Evolutionary conservation across 2,888 invertebrate genomes (phyloP), one percentile per base, ranked within the genome.

Genomic region (Microctonus hyperodae): DNA sequence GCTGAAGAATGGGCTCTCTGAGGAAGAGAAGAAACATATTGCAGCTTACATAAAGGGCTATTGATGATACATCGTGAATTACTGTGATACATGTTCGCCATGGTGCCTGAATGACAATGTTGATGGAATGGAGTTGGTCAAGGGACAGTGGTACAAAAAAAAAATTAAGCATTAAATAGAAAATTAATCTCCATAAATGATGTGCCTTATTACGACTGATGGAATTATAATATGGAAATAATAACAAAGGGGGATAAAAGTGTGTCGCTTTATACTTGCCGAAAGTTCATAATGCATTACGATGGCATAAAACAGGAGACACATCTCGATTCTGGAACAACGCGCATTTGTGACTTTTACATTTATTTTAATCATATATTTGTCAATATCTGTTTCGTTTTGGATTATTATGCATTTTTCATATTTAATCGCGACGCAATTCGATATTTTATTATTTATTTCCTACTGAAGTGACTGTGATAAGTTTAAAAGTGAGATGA

Each of bases 1-100:
- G 71, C 85, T 93, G 78, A 92, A 92, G 82, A 92, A 91, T 84
- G 93, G 93, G 74, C 87, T 94, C 76, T 91, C 91, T 71, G 92
- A 92, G 80, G 93, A 93, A 84, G 93, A 93, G 84, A 90, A 92
- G 84, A 91, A 90, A 83, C 90, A 91, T 83, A 88, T 92, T 76
- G 90, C 91, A 77, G 89, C 91, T 73, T 88, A 90, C 85, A 91
- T 91, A 80, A 90, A 91, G 85, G 90, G 90, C 80, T 91, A 90
- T 86, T 91, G 86, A 87, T 80, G 79, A 25, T 28, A 53, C 20
- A 58, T 56, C 51, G 51, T 67, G 48, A 62, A 57, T 20, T n/a
- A 70, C 73, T 73, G 73, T 73, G 73, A 73, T 73, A 73, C 57
- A 44, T 61, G 48, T 66, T 31, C 65, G 65, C 65, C 53, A 60